A percentile compares a stretch with the other conserved stretches of the same genome.
Conservation (phyloP, 37 sponge, comb jelly and placozoan species). For the Sycon ciliatum region DNA sequence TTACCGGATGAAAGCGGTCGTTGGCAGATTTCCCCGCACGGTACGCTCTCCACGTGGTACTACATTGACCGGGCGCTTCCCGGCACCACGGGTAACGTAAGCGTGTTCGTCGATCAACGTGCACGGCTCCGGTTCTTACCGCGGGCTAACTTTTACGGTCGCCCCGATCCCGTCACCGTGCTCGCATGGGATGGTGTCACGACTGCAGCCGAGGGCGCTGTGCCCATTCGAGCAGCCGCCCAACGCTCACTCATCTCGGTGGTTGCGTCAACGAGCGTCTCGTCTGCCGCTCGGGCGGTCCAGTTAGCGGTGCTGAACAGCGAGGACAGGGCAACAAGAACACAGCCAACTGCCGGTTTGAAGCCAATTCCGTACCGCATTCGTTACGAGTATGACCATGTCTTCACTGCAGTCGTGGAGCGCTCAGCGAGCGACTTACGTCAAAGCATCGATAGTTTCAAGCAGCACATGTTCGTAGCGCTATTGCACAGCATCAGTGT, state of each 20-base stretch:
- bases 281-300: too few species aligned
- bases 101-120: too few species aligned
- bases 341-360: neutral
- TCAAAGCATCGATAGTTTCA: neutral
- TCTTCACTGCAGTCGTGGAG: conserved; percentile 47
- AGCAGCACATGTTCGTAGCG: conserved; percentile 18
- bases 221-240: too few species aligned
- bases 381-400: conserved; percentile 37
- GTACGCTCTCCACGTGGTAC: conserved; percentile 28
- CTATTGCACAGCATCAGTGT: conserved; percentile 26
- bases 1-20: neutral
- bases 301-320: conserved; percentile 21
- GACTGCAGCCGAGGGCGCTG: conserved; percentile 9
- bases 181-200: conserved; percentile 62
- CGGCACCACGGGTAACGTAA: too few species aligned
- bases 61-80: too few species aligned
- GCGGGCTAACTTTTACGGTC: conserved; percentile 40
- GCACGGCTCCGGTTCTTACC: conserved; percentile 55
- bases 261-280: neutral
- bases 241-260: neutral
- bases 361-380: conserved; percentile 52
- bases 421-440: neutral
- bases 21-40: conserved; percentile 63
- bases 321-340: conserved; percentile 13
- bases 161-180: conserved; percentile 22